These are phyloP conservation scores for Acleris holmiana DNA, from an alignment of 2,888 invertebrate species.

Conservation along the genomic window DNA sequence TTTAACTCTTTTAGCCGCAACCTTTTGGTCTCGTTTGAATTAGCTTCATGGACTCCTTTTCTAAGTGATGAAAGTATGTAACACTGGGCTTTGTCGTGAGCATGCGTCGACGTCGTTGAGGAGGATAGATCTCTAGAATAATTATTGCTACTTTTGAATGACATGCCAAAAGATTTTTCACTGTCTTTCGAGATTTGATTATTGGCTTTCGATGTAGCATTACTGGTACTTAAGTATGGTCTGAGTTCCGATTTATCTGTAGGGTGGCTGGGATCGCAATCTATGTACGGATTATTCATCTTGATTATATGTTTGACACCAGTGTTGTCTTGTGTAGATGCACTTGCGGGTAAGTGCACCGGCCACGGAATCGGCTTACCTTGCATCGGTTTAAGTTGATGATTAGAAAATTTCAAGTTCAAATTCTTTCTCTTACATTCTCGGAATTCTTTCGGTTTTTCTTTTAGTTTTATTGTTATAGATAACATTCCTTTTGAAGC, in stretches of 20 bases:
- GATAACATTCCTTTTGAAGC: constrained; percentile 52
- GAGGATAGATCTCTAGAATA: constrained; percentile 42
- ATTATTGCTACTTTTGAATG: constrained; percentile 49
- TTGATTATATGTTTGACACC: constrained; percentile 27
- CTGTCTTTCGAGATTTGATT: constrained; percentile 46
- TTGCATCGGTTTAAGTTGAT: constrained; percentile 31
- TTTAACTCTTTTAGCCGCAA: constrained; percentile 44
- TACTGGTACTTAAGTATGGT: constrained; percentile 55
- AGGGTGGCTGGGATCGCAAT: constrained; percentile 40
- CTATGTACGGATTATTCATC: constrained; percentile 35
- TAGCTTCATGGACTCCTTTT: constrained; percentile 44
- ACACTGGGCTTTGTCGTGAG: constrained; percentile 53
- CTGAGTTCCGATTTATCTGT: constrained; percentile 49
- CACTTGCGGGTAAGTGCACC: constrained; percentile 35
- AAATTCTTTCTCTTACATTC: constrained; percentile 51
- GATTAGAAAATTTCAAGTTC: constrained; percentile 53
- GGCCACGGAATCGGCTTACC: not conserved
- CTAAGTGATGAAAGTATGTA: constrained; percentile 58
- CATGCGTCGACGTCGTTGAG: constrained; percentile 41
- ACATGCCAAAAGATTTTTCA: constrained; percentile 49
- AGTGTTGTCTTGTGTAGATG: constrained; percentile 36
- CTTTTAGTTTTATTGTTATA: constrained; percentile 60
- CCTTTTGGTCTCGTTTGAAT: constrained; percentile 44
- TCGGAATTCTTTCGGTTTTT: constrained; percentile 48
- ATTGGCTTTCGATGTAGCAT: constrained; percentile 57